Percentiles rank a stretch among this genome's conserved stretches.
Conservation (phyloP, 2,113 vertebrate species). For the Mastomys natalensis region DNA sequence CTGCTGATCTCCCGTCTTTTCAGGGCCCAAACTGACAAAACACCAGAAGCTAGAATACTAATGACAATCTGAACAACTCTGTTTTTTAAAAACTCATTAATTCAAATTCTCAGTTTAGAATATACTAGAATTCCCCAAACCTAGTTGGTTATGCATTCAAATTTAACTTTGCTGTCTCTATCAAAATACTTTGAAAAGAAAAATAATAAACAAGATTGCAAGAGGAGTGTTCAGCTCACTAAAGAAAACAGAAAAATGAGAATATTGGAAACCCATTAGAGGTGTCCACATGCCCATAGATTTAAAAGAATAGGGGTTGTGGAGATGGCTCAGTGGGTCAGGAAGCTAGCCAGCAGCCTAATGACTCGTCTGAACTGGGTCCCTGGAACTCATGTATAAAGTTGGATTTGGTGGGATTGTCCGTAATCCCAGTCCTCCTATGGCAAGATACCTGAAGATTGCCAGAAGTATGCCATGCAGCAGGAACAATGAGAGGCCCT, state of each 20-base stretch:
- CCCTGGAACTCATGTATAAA: background rate
- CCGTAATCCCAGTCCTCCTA: background rate
- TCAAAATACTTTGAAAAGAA: constrained; percentile 54
- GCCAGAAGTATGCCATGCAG: background rate
- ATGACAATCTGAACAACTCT: constrained; percentile 35
- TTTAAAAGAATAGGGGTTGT: background rate
- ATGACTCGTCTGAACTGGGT: background rate
- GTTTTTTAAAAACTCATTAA: constrained; percentile 43
- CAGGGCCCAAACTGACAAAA: constrained; percentile 47
- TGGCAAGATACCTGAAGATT: background rate
- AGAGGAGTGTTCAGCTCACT: background rate
- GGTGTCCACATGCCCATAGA: constrained; percentile 30
- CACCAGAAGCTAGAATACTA: background rate
- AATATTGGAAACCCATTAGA: constrained; percentile 17
- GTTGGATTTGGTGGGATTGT: background rate
- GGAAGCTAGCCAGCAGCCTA: too few relatives aligned
- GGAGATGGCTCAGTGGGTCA: background rate
- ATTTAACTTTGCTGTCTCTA: constrained; percentile 40
- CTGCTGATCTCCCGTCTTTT: constrained; percentile 38
- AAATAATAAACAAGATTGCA: constrained; percentile 22
- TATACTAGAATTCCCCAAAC: constrained; percentile 30
- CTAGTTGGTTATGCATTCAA: background rate
- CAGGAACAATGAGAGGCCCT: background rate
- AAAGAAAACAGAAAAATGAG: constrained; percentile 20
- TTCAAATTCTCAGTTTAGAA: constrained; percentile 56